A percentile compares a stretch with the other conserved stretches of the same genome.
These are phyloP conservation scores for Parochlus steinenii DNA, from an alignment of 2,888 invertebrate genomes.

Conservation along the genomic window DNA sequence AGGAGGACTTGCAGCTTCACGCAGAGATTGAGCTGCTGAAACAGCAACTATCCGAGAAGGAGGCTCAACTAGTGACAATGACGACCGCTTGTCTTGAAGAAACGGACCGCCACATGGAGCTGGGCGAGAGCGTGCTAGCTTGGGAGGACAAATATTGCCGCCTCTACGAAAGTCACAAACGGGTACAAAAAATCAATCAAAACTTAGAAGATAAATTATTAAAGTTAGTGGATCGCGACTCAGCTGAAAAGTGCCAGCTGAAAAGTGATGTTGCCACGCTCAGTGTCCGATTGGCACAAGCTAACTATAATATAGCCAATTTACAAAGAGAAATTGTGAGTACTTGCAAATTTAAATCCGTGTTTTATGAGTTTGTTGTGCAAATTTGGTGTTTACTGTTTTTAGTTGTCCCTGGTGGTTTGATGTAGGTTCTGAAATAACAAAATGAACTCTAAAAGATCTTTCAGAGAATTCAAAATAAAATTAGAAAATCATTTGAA, in stretches of 20 bases:
- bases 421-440: background rate
- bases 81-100: constrained; percentile 74
- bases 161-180: constrained; percentile 81
- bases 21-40: constrained; percentile 77
- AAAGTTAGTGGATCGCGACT: constrained; percentile 81
- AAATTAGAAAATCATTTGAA: no score
- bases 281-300: constrained; percentile 68
- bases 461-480: no score
- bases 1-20: constrained; percentile 51
- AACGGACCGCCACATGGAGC: constrained; percentile 56
- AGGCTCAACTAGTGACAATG: constrained; percentile 68
- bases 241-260: constrained; percentile 71
- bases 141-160: constrained; percentile 91
- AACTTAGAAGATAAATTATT: constrained; percentile 85
- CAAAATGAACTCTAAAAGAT: background rate
- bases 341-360: constrained; percentile 16
- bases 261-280: constrained; percentile 76
- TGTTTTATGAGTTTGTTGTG: constrained; percentile 13
- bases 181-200: constrained; percentile 88
- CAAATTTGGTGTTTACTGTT: no score
- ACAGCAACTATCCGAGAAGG: constrained; percentile 63
- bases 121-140: constrained; percentile 67
- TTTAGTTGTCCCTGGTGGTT: no score
- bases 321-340: constrained; percentile 73
- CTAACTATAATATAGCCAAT: constrained; percentile 67